These are phyloP conservation scores for Apantesis nais DNA, from an alignment of 2,888 invertebrate genomes.

Conservation along the genomic window DNA sequence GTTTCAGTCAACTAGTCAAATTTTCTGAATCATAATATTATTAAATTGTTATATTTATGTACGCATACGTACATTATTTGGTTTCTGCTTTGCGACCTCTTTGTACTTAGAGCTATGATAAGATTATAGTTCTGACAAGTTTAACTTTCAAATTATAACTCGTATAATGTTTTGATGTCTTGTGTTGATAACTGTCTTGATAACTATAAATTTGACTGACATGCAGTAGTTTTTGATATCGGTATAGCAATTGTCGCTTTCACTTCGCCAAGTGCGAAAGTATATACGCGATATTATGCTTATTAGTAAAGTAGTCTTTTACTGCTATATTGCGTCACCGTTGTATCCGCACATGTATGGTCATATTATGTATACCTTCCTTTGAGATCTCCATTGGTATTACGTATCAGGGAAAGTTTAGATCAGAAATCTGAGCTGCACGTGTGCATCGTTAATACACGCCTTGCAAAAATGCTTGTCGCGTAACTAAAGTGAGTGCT, in stretches of 20 bases:
- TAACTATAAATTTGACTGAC: constrained; percentile 30
- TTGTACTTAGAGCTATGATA: constrained; percentile 48
- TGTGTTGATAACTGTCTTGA: constrained; percentile 23
- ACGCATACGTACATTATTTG: constrained; percentile 30
- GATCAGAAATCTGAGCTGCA: background rate
- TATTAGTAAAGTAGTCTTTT: constrained; percentile 9
- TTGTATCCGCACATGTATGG: background rate
- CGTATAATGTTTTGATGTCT: constrained; percentile 32
- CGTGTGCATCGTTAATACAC: background rate
- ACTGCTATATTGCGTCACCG: background rate
- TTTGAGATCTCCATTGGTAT: background rate
- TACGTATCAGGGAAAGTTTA: background rate
- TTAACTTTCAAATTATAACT: constrained; percentile 25
- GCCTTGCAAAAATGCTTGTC: background rate
- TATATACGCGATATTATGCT: constrained; percentile 23
- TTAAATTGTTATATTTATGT: constrained; percentile 44
- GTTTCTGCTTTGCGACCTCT: constrained; percentile 40
- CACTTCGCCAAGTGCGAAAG: constrained; percentile 25
- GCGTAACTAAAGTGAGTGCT: background rate
- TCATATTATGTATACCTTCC: background rate
- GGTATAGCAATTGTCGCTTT: constrained; percentile 23
- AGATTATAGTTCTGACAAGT: constrained; percentile 50
- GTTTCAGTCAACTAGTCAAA: constrained; percentile 32
- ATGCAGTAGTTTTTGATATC: constrained; percentile 28
- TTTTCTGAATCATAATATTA: constrained; percentile 30